Conservation (phyloP, 2,113 vertebrate genomes). For the Seriola dumerili region DNA sequence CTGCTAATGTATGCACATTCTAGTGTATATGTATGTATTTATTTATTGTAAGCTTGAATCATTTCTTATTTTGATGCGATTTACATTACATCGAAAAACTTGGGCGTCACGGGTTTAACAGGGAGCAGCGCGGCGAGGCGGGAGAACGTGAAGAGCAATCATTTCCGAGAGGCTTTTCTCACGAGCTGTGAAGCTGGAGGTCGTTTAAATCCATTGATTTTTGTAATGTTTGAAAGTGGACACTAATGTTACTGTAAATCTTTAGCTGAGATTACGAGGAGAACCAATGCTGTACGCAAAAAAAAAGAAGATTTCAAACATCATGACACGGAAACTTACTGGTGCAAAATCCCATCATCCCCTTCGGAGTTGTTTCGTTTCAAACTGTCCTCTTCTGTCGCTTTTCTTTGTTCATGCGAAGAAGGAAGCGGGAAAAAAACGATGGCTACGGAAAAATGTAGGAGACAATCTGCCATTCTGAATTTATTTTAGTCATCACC, state of each 20-base stretch:
- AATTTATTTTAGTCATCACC: slow-evolving; percentile 70
- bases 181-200: slow-evolving; percentile 82
- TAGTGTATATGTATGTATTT: slow-evolving; percentile 93
- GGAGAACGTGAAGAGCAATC: slow-evolving; percentile 82
- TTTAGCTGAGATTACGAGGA: slow-evolving; percentile 82
- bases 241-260: slow-evolving; percentile 68
- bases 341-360: slow-evolving; percentile 89
- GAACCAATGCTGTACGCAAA: slow-evolving; percentile 83
- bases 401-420: slow-evolving; percentile 53
- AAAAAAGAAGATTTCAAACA: slow-evolving; percentile 85
- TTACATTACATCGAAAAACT: slow-evolving; percentile 79
- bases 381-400: slow-evolving; percentile 49
- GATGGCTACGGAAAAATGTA: slow-evolving; percentile 69
- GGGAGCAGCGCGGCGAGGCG: slow-evolving; percentile 35
- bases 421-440: slow-evolving; percentile 37
- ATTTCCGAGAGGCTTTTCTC: slow-evolving; percentile 86
- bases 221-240: slow-evolving; percentile 89
- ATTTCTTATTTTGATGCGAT: slow-evolving; percentile 88
- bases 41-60: slow-evolving; percentile 91
- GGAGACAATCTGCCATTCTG: slow-evolving; percentile 83
- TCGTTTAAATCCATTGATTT: slow-evolving; percentile 91
- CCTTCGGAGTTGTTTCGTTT: slow-evolving; percentile 59
- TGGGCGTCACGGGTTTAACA: slow-evolving; percentile 62
- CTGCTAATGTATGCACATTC: slow-evolving; percentile 97
- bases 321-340: slow-evolving; percentile 93